These are phyloP conservation scores for Actinia equina DNA, from an alignment of 64 coral and sea anemone species.

Conservation along the genomic window DNA sequence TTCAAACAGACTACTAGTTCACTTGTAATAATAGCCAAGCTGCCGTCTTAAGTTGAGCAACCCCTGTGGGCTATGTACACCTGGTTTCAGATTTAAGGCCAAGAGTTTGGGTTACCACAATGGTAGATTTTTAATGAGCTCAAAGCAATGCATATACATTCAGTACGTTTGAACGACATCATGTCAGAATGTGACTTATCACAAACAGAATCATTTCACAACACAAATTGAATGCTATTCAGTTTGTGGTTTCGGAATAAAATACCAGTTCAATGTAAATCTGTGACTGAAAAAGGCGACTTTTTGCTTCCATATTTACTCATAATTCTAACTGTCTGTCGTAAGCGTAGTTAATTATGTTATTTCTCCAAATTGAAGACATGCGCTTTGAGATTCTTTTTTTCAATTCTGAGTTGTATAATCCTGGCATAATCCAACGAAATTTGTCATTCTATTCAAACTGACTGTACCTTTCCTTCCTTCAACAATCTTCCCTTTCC, in stretches of 20 bases:
- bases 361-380: not conserved
- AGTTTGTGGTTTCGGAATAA: not conserved
- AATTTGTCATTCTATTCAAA: not conserved
- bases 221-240: not conserved
- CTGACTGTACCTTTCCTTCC: not conserved
- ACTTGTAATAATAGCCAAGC: not conserved
- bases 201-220: not conserved
- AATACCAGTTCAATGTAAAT: not conserved
- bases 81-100: slow-evolving; percentile 9
- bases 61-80: not conserved
- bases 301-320: not conserved
- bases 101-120: slow-evolving; percentile 14
- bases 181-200: not conserved
- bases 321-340: not conserved
- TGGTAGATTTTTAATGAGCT: slow-evolving; percentile 18
- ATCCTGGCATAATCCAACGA: not conserved
- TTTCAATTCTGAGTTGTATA: not conserved
- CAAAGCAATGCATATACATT: not conserved
- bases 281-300: not conserved
- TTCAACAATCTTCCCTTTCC: not conserved
- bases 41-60: not conserved
- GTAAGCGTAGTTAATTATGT: not conserved
- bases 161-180: not conserved
- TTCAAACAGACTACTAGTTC: not conserved
- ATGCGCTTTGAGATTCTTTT: not conserved